Evolutionary conservation across 2,888 invertebrate genomes (phyloP).

Genomic region (Thelaira solivaga): DNA sequence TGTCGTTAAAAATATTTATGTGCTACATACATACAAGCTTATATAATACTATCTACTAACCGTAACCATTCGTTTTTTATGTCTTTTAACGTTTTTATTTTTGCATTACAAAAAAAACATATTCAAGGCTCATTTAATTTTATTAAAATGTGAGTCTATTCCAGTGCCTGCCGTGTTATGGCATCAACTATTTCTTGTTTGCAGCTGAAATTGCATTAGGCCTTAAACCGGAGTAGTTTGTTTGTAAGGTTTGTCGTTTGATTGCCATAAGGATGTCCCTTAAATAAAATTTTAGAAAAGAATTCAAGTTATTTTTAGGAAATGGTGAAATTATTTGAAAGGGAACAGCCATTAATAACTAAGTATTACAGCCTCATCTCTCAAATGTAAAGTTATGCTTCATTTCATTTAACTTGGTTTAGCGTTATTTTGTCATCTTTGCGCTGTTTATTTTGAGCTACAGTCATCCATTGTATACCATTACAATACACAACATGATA

Average conservation of each 20-base stretch:
- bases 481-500: neutral
- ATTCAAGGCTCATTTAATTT: constrained; percentile 54
- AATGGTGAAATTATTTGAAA: neutral
- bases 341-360: neutral
- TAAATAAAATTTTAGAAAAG: neutral
- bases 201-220: constrained; percentile 8
- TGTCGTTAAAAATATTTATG: neutral
- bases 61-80: constrained; percentile 18
- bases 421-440: constrained; percentile 20
- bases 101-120: no score
- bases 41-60: neutral
- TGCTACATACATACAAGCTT: no score
- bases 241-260: neutral
- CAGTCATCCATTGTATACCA: neutral
- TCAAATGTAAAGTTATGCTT: constrained; percentile 24
- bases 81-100: no score
- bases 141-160: constrained; percentile 29
- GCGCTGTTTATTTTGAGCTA: neutral
- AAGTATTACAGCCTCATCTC: no score
- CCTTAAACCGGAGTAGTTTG: neutral
- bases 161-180: constrained; percentile 19
- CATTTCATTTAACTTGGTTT: constrained; percentile 42
- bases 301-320: neutral
- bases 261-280: neutral
- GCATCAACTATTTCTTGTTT: constrained; percentile 32